A percentile compares a stretch with the other conserved stretches of the same genome.
Conservation (phyloP, 2,113 vertebrate genomes). For the Hemicordylus capensis region DNA sequence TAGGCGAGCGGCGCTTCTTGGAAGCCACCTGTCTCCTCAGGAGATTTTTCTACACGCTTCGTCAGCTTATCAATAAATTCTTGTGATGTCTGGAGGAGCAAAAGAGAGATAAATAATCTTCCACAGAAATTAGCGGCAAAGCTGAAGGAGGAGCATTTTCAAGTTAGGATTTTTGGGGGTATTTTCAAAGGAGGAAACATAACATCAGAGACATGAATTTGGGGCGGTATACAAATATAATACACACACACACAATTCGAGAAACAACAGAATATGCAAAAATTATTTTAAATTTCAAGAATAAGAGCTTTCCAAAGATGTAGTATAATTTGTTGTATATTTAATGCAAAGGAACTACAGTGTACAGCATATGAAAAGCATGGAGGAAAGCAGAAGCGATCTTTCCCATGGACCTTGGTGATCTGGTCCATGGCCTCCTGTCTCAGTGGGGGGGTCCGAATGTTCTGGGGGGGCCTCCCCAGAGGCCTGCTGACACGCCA, state of each 20-base stretch:
- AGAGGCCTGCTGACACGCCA: too few species aligned
- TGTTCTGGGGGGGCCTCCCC: too few species aligned
- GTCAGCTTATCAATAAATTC: conserved; percentile 91
- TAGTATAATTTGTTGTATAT: neutral
- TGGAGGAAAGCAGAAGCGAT: neutral
- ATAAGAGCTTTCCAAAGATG: neutral
- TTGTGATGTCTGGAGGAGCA: conserved; percentile 87
- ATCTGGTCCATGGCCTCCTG: too few species aligned
- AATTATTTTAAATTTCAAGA: neutral
- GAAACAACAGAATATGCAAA: neutral
- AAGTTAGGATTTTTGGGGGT: neutral
- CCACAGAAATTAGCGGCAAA: neutral
- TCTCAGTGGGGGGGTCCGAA: too few species aligned
- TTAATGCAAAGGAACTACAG: neutral
- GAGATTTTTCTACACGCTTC: conserved; percentile 88
- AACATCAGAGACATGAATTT: too few species aligned
- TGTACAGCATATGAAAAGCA: neutral
- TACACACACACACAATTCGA: too few species aligned
- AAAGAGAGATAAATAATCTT: fast-evolving
- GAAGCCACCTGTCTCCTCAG: conserved; percentile 92
- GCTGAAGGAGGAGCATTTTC: neutral
- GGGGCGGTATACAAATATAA: too few species aligned
- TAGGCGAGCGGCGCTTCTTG: conserved; percentile 95
- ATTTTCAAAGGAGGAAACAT: neutral
- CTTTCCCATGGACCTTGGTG: too few species aligned